phyloP scores from a whole-genome alignment of 2,888 invertebrate genomes.

The Hyposoter didymator region DNA sequence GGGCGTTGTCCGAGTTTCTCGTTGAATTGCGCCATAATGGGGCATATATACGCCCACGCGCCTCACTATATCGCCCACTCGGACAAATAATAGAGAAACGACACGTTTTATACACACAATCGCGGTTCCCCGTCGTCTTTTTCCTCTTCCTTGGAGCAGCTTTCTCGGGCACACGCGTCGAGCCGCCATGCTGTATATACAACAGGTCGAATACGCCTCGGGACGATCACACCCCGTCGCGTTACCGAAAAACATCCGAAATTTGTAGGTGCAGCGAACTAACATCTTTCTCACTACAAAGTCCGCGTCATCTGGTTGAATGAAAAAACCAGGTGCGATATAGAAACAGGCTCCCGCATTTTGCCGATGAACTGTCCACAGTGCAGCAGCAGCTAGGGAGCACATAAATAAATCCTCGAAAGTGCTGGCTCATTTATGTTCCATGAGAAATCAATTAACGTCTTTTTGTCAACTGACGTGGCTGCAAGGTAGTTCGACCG shows the following conservation, averaged over 20 bases:
- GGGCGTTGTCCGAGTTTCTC: conserved; percentile 48
- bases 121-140: conserved; percentile 40
- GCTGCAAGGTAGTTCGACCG: not conserved
- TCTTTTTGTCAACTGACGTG: not conserved
- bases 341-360: not conserved
- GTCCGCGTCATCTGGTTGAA: conserved; percentile 12
- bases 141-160: not conserved
- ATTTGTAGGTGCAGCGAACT: conserved; percentile 18
- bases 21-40: conserved; percentile 75
- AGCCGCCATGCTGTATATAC: not conserved
- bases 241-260: conserved; percentile 12
- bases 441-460: not conserved
- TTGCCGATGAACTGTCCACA: not conserved
- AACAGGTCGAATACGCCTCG: conserved; percentile 23
- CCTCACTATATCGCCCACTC: conserved; percentile 19
- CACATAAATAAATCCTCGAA: not conserved
- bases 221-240: conserved; percentile 41
- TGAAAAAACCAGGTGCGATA: conserved; percentile 40
- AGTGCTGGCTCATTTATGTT: not conserved
- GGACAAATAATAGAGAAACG: conserved; percentile 33
- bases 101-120: conserved; percentile 32
- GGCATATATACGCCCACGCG: conserved; percentile 71
- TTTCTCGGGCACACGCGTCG: conserved; percentile 23
- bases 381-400: not conserved
- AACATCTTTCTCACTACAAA: not conserved